A percentile compares a stretch with the other conserved stretches of the same genome.
phyloP scores from a whole-genome alignment of 2,888 invertebrate species.

The Anarsia innoxiella region DNA sequence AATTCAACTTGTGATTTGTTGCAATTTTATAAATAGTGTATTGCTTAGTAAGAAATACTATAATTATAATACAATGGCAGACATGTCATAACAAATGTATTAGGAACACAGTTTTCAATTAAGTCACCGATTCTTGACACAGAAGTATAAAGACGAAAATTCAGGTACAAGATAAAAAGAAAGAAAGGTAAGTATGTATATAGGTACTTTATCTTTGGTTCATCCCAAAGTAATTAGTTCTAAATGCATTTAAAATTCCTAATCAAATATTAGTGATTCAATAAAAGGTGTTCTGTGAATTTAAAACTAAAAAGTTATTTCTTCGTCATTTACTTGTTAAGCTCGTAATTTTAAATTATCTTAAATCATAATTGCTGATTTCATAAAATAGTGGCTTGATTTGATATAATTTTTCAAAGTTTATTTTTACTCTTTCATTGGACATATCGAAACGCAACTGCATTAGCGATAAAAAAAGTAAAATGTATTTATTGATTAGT shows the following conservation, averaged over 20 bases:
- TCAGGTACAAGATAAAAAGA: slow-evolving; percentile 18
- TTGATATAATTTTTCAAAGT: too few species aligned
- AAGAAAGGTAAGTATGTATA: too few species aligned
- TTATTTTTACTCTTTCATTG: too few species aligned
- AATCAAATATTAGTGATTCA: neutral
- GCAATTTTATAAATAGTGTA: too few species aligned
- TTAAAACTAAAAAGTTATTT: neutral
- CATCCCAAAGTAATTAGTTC: slow-evolving; percentile 15
- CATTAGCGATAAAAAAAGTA: too few species aligned
- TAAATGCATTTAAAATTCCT: slow-evolving; percentile 10
- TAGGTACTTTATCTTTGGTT: slow-evolving; percentile 19
- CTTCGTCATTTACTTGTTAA: neutral
- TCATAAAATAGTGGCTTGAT: too few species aligned
- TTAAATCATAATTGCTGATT: too few species aligned
- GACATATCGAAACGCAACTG: too few species aligned
- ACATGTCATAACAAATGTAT: slow-evolving; percentile 1
- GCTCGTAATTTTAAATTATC: neutral
- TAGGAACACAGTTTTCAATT: slow-evolving; percentile 7
- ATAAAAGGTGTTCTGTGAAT: neutral
- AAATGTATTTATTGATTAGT: too few species aligned
- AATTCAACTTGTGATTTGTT: too few species aligned
- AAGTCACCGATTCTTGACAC: slow-evolving; percentile 10
- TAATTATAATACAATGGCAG: slow-evolving; percentile 12
- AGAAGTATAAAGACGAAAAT: slow-evolving; percentile 9
- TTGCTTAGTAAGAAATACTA: slow-evolving; percentile 6